Conservation (phyloP, 2,797 vertebrate species). For the Uromys caudimaculatus region DNA sequence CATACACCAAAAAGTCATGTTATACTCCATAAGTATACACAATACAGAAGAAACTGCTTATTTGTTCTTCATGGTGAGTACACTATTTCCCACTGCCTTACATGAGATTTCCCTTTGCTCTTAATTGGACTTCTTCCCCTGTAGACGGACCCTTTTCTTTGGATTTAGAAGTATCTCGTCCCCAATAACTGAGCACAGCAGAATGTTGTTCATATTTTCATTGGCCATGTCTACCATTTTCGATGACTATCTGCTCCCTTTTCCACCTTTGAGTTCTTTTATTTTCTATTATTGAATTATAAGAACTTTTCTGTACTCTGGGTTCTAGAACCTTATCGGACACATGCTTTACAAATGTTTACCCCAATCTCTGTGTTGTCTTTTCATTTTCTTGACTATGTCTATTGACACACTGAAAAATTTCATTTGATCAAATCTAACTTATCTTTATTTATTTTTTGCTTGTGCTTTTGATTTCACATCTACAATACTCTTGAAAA, state of each 20-base stretch:
- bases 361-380: background rate
- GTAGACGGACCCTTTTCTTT: background rate
- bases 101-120: background rate
- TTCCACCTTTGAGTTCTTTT: background rate
- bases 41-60: background rate
- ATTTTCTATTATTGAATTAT: background rate
- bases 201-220: background rate
- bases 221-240: background rate
- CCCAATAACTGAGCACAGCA: background rate
- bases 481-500: background rate
- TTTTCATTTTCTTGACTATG: background rate
- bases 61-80: background rate
- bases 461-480: background rate
- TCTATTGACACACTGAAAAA: background rate
- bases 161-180: background rate
- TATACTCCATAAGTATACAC: background rate
- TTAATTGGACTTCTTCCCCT: background rate
- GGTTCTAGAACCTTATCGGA: background rate
- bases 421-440: background rate
- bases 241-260: background rate
- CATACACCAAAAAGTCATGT: background rate
- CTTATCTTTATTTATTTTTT: background rate
- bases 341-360: background rate
- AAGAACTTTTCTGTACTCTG: background rate
- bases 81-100: background rate